These are phyloP conservation scores for Momotus momota DNA, from an alignment of 2,797 vertebrate genomes.

Conservation along the genomic window DNA sequence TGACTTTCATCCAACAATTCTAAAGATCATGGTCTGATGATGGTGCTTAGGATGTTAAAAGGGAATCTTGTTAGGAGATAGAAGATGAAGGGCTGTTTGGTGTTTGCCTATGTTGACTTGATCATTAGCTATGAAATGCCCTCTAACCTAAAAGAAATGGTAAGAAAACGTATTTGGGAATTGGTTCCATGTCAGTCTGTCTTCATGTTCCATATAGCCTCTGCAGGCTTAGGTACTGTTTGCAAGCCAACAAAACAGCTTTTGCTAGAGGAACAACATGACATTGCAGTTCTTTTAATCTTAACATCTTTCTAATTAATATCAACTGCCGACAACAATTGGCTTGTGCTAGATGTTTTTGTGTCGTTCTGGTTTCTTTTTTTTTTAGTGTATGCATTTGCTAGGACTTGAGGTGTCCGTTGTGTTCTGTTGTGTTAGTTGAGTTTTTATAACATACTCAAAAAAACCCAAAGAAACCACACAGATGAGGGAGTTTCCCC, in stretches of 20 bases:
- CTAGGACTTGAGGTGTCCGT: neutral
- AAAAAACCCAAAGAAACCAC: neutral
- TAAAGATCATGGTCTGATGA: neutral
- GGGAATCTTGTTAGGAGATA: neutral
- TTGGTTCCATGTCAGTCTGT: accelerated
- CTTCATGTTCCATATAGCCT: neutral
- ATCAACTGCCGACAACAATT: neutral
- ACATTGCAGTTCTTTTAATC: neutral
- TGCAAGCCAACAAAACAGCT: neutral
- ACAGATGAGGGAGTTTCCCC: neutral
- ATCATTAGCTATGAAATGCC: neutral
- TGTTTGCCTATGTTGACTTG: neutral
- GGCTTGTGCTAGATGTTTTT: neutral
- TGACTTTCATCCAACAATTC: neutral
- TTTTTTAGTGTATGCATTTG: neutral
- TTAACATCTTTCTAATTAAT: neutral
- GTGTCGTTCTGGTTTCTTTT: neutral
- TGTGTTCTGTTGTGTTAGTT: neutral
- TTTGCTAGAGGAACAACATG: neutral
- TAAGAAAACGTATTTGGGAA: neutral
- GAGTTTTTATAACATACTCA: neutral
- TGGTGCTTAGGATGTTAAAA: neutral
- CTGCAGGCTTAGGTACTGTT: neutral
- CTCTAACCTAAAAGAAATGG: neutral
- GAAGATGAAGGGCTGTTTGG: neutral